Conservation (phyloP, 2,113 vertebrate genomes). For the Misgurnus mizolepis region DNA sequence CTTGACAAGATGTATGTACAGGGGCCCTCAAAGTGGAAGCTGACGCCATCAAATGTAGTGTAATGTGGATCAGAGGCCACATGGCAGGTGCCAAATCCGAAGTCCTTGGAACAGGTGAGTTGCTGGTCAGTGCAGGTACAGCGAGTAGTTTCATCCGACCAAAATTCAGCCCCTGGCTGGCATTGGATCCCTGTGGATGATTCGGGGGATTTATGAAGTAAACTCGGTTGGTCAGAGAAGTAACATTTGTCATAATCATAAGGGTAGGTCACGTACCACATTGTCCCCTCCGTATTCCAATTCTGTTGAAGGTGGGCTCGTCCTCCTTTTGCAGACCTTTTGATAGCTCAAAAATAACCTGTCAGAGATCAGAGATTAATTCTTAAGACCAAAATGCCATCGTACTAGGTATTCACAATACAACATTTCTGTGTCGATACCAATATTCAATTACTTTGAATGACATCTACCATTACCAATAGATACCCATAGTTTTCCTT, state of each 20-base stretch:
- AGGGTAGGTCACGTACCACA: constrained; percentile 67
- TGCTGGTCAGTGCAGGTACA: constrained; percentile 75
- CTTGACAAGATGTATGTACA: constrained; percentile 81
- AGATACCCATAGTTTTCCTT: too few species aligned
- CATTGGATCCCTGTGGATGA: constrained; percentile 67
- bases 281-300: constrained; percentile 69
- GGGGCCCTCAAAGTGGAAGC: constrained; percentile 72
- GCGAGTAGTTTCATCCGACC: constrained; percentile 73
- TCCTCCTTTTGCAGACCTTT: constrained; percentile 63
- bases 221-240: too few species aligned
- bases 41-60: constrained; percentile 79
- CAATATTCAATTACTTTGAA: neutral
- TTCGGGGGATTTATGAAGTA: neutral
- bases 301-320: constrained; percentile 67
- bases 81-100: constrained; percentile 70
- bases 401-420: neutral
- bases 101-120: constrained; percentile 68
- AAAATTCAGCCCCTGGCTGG: constrained; percentile 68
- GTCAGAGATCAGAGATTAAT: constrained; percentile 30
- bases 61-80: constrained; percentile 74
- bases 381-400: neutral
- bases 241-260: neutral
- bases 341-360: constrained; percentile 79
- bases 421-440: neutral
- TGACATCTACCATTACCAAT: too few species aligned